Evolutionary conservation across 2,797 vertebrate species (phyloP), one percentile per base, ranked within the genome.

Genomic region (Taeniopygia guttata): DNA sequence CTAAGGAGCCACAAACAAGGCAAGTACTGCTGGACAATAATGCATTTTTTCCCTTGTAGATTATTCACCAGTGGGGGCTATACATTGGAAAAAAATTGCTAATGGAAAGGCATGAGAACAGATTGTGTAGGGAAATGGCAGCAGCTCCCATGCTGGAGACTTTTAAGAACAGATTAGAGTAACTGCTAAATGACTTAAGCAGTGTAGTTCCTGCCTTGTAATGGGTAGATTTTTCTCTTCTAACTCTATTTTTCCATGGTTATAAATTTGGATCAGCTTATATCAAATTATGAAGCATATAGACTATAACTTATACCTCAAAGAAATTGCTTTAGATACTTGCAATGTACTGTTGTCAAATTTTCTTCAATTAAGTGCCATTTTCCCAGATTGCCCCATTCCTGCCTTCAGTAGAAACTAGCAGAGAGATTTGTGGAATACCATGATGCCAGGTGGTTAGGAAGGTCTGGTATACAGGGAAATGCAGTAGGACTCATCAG

Each of bases 101-200:
- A n/a, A 42, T 75, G 55, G 58, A 85, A 81, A 96, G 62, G 54
- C 58, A 55, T 16, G 16, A 83, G 79, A 94, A 90, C 85, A 94
- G 62, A 88, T 78, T 94, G 86, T 62, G 18, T 55, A 40, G 73
- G 62, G 76, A 93, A 69, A 93, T 69, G 62, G 64, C 66, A 94
- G 62, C 80, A 94, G 83, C 76, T 94, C 83, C 87, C 80, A 94
- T 30, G 2, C 54, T 62, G 73, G 51, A 90, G 54, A 69, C 82
- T 89, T 94, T 89, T 55, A 87, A 88, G 80, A 93, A 73, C 76
- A 86, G 62, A 88, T 94, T 87, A 96, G n/a, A 75, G 66, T 75
- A 85, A 94, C 87, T 88, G 76, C 82, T 94, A 84, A 89, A 94
- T 95, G 1, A 94, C 58, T 92, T 78, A 66, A 90, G 88, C 66